These are phyloP conservation scores for Clistopyga incitator DNA, from an alignment of 2,888 invertebrate genomes.

Conservation along the genomic window DNA sequence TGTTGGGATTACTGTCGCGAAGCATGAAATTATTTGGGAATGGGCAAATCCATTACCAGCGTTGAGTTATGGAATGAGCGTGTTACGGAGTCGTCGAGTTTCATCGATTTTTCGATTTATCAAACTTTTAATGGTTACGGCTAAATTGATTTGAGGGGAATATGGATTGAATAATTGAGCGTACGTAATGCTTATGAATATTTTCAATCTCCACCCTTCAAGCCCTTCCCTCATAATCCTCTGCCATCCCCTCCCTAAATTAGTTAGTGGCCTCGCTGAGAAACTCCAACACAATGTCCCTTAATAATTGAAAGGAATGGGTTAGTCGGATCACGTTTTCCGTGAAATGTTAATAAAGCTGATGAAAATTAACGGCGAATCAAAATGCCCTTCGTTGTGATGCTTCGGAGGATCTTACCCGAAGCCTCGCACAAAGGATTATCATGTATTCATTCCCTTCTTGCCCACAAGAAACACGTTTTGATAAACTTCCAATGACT, in stretches of 20 bases:
- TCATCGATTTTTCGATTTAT: constrained; percentile 18
- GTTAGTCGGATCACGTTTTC: constrained; percentile 60
- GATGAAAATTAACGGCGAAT: constrained; percentile 48
- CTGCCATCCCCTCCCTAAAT: constrained; percentile 50
- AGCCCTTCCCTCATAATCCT: constrained; percentile 20
- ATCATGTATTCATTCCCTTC: not conserved
- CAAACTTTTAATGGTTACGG: not conserved
- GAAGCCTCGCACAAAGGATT: constrained; percentile 24
- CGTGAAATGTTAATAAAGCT: constrained; percentile 59
- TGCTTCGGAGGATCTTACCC: not conserved
- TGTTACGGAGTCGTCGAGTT: constrained; percentile 25
- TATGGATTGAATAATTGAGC: constrained; percentile 52
- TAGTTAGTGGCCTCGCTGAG: constrained; percentile 58
- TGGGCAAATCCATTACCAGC: constrained; percentile 11
- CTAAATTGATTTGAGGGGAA: constrained; percentile 33
- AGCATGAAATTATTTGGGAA: constrained; percentile 50
- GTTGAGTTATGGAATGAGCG: constrained; percentile 28
- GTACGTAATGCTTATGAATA: constrained; percentile 55
- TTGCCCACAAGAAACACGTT: not conserved
- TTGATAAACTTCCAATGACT: not conserved
- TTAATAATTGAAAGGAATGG: constrained; percentile 60
- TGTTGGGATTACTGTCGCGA: constrained; percentile 52
- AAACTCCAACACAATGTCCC: constrained; percentile 49
- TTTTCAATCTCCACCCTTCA: constrained; percentile 44
- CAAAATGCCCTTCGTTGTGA: constrained; percentile 8